phyloP scores from a whole-genome alignment of 2,888 invertebrate species.

The Idaea biselata region DNA sequence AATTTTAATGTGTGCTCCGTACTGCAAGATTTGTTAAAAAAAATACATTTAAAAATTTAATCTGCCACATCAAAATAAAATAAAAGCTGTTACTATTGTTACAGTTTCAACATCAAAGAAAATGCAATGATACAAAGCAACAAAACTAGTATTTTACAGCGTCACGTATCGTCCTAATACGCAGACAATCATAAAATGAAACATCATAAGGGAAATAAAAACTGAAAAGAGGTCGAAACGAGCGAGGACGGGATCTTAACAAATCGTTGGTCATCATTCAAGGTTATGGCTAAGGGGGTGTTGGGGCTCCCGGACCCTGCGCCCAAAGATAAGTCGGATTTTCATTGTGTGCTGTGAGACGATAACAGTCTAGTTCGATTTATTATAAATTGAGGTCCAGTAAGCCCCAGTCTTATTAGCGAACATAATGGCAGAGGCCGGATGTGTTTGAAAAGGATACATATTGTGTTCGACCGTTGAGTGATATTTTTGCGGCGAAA shows the following conservation, averaged over 20 bases:
- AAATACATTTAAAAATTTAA: neutral
- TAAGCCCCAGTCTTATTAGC: conserved; percentile 55
- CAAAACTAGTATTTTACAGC: conserved; percentile 46
- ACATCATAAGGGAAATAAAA: conserved; percentile 76
- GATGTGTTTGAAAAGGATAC: conserved; percentile 48
- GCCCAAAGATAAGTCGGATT: conserved; percentile 64
- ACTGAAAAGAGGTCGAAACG: conserved; percentile 73
- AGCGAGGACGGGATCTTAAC: conserved; percentile 67
- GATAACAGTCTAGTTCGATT: conserved; percentile 66
- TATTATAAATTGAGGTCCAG: conserved; percentile 65
- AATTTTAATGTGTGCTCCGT: too few relatives aligned
- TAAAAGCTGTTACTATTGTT: neutral
- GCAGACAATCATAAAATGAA: conserved; percentile 75
- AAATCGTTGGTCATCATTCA: conserved; percentile 77
- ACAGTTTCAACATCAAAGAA: conserved; percentile 13
- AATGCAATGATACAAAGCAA: conserved; percentile 32
- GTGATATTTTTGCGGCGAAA: conserved; percentile 19
- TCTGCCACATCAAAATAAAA: neutral
- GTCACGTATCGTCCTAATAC: conserved; percentile 63
- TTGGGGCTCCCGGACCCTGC: conserved; percentile 45
- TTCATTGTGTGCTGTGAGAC: conserved; percentile 63
- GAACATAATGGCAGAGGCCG: conserved; percentile 39
- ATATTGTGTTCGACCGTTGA: conserved; percentile 39
- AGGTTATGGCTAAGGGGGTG: conserved; percentile 61
- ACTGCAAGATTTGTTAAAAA: neutral